Evolutionary conservation across 1,140 invertebrate genomes (phyloP), one percentile per base, ranked within the genome.

Genomic region (Chrysomallon squamiferum): DNA sequence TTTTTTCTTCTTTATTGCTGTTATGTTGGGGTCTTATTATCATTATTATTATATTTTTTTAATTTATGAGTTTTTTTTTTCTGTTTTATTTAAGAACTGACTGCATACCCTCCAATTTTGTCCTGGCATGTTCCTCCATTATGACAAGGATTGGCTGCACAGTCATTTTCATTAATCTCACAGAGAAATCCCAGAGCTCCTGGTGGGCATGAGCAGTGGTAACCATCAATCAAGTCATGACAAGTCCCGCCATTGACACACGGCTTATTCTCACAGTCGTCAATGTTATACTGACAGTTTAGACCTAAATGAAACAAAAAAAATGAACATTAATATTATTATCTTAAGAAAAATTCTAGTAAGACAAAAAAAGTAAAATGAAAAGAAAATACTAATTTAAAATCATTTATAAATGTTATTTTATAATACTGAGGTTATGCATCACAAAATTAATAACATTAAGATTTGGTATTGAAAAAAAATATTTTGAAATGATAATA

Each of bases 181-280:
- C 82, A 84, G 9, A 75, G 57, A 3, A 76, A 93, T 94, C 61
- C 82, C 11, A 59, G 65, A 13, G 75, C 73, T 25, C 78, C 79
- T 0, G 71, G 67, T 52, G 90, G 90, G 79, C 95, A 98, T 67
- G 91, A 92, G 83, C 95, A 98, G 66, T 81, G 60, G 50, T 95
- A 97, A 57, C 73, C 66, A 45, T 69, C 59, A 43, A 73, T 35
- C 22, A 67, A 27, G 49, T 76, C 72, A 50, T 89, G 89, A 83
- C 95, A 96, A 15, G 89, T 91, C 30, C 93, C 95, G 25, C 92
- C 92, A 84, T 96, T 95, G 32, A 89, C 85, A 84, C 95, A 96
- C 0, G 93, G 93, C 50, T 89, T 64, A 29, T 91, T 94, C 78
- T 96, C 93, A 83, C 96, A 98, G 88, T 70, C 71, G 89, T 90